These are phyloP conservation scores for Eurystomus glaucurus DNA, from an alignment of 2,797 vertebrate genomes.

Conservation along the genomic window DNA sequence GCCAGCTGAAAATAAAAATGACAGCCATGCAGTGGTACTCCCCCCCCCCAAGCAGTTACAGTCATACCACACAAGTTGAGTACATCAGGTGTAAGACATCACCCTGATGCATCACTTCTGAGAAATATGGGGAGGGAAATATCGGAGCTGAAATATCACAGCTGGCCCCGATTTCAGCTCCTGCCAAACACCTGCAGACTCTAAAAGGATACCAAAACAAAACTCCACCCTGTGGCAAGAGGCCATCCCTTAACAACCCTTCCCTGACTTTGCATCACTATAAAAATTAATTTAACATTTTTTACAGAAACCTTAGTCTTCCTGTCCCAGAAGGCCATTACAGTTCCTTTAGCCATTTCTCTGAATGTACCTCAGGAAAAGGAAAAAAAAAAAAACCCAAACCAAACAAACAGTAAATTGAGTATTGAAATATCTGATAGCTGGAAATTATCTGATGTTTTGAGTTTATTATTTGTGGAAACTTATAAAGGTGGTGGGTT, in stretches of 20 bases:
- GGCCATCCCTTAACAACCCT: constrained; percentile 84
- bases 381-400: neutral
- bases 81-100: constrained; percentile 85
- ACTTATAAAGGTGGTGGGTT: constrained; percentile 40
- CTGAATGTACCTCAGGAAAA: constrained; percentile 71
- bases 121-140: constrained; percentile 85
- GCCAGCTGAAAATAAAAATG: constrained; percentile 3
- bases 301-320: constrained; percentile 83
- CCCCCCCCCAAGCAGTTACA: neutral
- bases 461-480: constrained; percentile 76
- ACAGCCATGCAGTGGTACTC: constrained; percentile 16
- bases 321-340: constrained; percentile 82
- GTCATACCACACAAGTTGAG: constrained; percentile 86
- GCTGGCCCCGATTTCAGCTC: constrained; percentile 83
- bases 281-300: constrained; percentile 86
- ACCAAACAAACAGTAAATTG: neutral
- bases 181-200: constrained; percentile 89
- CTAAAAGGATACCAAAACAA: constrained; percentile 88
- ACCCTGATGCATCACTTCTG: constrained; percentile 84
- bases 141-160: constrained; percentile 85
- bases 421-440: constrained; percentile 74
- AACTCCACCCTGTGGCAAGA: constrained; percentile 85
- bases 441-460: constrained; percentile 74
- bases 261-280: constrained; percentile 83
- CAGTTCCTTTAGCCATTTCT: constrained; percentile 76